Evolutionary conservation across 2,113 vertebrate species (phyloP), one percentile per base, ranked within the genome.

Genomic region (Epinephelus moara): DNA sequence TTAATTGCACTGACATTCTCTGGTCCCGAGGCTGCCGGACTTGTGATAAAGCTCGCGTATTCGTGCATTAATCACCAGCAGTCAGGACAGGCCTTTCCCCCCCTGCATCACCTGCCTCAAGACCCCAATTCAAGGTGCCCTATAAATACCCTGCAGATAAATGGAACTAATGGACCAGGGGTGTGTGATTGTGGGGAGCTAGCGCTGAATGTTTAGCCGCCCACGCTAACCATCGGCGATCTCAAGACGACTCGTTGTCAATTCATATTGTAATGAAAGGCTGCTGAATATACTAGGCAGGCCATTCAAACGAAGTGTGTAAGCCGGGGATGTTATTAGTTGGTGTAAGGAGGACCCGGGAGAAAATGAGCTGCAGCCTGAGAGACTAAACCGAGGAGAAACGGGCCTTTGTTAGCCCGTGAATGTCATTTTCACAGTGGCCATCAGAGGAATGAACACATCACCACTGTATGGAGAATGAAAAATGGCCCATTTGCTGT

Each of bases 1-100:
- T 86, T 93, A 93, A 94, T 93, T 93, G 89, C 66, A 64, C 53
- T 78, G 86, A 91, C 88, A 88, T 91, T 92, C 89, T 82, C 47
- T 61, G 52, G 68, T 81, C 83, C 59, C 15, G n/a, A 80, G 68
- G 85, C 92, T 93, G 94, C 85, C 27, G 72, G 91, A 88, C 89
- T 76, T 55, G 80, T 86, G 93, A 94, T 94, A 94, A 93, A 86
- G 80, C 86, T 62, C 10, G 3, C 3, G 13, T 67, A 92, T 93
- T 88, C 78, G 84, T 75, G 82, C 84, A 91, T 94, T 92, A 87
- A 93, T 93, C 91, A 88, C 55, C 74, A 62, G 3, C 72, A 73
- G 86, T 70, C 56, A 82, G 85, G 61, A 70, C 49, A 67, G 74
- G 33, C 66, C 78, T 27, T 45, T n/a, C 27, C 49, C 52, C 33